A percentile compares a stretch with the other conserved stretches of the same genome.
phyloP scores from a whole-genome alignment of 2,888 invertebrate species.

The Dynastes grantii region DNA sequence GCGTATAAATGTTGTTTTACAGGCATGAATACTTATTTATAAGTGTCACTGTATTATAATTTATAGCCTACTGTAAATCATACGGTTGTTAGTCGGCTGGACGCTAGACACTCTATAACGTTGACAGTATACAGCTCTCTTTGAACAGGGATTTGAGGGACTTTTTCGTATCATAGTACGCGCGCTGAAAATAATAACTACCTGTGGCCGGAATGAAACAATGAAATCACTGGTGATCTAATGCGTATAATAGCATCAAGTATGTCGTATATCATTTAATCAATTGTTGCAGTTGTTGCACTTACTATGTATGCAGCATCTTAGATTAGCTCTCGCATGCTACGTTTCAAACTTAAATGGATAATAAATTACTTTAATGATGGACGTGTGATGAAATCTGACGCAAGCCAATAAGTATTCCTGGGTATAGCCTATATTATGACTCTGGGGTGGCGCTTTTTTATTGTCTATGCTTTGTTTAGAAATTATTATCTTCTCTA shows the following conservation, averaged over 20 bases:
- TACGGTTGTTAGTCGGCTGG: no score
- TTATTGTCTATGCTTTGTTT: conserved; percentile 7
- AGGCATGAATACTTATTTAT: no score
- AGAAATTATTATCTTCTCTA: background rate
- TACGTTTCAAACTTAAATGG: conserved; percentile 25
- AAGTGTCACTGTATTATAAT: no score
- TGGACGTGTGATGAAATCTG: conserved; percentile 31
- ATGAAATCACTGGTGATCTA: conserved; percentile 46
- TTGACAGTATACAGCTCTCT: no score
- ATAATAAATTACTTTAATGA: conserved; percentile 41
- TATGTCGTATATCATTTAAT: conserved; percentile 46
- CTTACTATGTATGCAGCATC: background rate
- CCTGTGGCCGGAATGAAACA: conserved; percentile 42
- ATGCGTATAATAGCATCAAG: conserved; percentile 47
- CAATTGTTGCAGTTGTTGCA: conserved; percentile 39
- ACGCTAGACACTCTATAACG: no score
- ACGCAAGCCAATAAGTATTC: conserved; percentile 10
- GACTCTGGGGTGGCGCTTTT: background rate
- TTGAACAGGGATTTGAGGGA: no score
- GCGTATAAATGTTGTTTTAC: no score
- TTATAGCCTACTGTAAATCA: no score
- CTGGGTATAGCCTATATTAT: background rate
- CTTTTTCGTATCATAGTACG: background rate
- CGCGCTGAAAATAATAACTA: conserved; percentile 31
- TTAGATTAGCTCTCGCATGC: conserved; percentile 7